phyloP scores from a whole-genome alignment of 2,797 vertebrate genomes.

The Muscicapa comitata region DNA sequence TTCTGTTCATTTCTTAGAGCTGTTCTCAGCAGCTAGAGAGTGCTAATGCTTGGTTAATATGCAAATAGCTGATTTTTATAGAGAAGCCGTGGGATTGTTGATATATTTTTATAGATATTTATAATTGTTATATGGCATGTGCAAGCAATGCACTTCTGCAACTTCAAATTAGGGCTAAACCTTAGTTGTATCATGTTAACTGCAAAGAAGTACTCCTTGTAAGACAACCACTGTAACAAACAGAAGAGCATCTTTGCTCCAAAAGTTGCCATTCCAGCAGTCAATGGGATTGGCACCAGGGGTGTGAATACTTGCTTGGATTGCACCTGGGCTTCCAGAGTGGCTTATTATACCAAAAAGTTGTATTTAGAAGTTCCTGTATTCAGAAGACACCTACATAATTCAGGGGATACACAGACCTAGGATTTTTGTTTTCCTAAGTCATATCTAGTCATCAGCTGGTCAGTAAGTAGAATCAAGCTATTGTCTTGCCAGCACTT shows the following conservation, averaged over 20 bases:
- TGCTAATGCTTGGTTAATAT: background rate
- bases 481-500: background rate
- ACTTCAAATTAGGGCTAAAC: background rate
- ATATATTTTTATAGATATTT: background rate
- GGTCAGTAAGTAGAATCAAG: background rate
- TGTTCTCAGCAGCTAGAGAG: background rate
- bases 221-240: background rate
- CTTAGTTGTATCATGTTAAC: background rate
- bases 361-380: background rate
- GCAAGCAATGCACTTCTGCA: background rate
- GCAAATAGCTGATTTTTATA: background rate
- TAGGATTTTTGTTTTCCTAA: background rate
- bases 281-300: background rate
- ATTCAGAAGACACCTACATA: background rate
- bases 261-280: background rate
- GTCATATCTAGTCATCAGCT: background rate
- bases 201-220: background rate
- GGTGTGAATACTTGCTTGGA: background rate
- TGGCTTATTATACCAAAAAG: background rate
- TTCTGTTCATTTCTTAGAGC: background rate
- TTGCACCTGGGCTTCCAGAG: background rate
- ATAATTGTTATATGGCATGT: background rate
- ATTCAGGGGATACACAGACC: background rate
- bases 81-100: background rate
- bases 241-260: background rate